Conservation (phyloP, 2,888 invertebrate genomes). For the Eupithecia pulchellata region DNA sequence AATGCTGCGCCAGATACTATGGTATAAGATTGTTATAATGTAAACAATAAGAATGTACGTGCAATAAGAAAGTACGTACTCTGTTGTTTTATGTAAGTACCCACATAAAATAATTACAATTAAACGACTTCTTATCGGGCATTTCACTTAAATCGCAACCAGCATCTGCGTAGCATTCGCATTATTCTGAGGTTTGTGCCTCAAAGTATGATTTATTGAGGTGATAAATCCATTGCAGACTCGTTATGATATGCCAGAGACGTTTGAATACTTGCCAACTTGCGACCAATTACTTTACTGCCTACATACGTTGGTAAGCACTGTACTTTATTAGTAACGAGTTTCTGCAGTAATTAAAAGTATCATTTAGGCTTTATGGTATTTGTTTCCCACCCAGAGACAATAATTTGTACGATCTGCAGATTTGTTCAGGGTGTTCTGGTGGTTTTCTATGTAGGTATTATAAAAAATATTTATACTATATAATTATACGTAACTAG, state of each 20-base stretch:
- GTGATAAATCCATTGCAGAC: conserved; percentile 72
- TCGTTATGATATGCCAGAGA: conserved; percentile 70
- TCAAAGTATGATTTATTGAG: conserved; percentile 71
- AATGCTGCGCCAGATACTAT: too few species aligned
- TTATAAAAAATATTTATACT: too few species aligned
- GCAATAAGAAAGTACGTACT: too few species aligned
- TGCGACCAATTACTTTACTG: conserved; percentile 57
- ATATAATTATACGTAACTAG: too few species aligned
- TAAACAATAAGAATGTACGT: not conserved
- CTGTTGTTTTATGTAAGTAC: not conserved
- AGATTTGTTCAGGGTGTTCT: too few species aligned
- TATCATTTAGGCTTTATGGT: too few species aligned
- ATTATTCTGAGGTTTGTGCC: conserved; percentile 61
- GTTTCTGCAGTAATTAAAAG: too few species aligned
- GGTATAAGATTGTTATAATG: too few species aligned
- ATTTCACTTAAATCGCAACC: conserved; percentile 12
- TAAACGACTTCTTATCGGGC: not conserved
- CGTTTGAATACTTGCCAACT: conserved; percentile 79
- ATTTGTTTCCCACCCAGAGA: too few species aligned
- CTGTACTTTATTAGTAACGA: not conserved
- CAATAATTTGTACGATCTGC: too few species aligned
- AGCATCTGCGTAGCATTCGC: conserved; percentile 42
- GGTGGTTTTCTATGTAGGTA: too few species aligned
- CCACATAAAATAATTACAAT: not conserved
- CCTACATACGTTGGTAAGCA: conserved; percentile 20